Conservation (phyloP, 2,797 vertebrate species). For the Glyptemys insculpta region DNA sequence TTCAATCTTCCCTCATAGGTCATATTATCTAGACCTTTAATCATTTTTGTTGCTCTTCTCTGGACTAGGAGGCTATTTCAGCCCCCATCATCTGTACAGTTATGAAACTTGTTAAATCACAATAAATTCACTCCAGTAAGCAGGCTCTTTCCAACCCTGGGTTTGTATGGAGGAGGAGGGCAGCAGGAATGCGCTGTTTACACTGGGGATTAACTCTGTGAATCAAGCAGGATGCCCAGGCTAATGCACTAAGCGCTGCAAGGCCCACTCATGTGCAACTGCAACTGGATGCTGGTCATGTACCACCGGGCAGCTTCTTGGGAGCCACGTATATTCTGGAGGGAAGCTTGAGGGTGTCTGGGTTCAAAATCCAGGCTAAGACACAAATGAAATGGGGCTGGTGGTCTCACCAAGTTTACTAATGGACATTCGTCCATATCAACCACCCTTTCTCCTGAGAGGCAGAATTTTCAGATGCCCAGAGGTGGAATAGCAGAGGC, state of each 20-base stretch:
- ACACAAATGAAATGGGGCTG: not conserved
- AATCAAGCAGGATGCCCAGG: conserved; percentile 7
- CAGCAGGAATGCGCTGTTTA: not conserved
- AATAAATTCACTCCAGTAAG: not conserved
- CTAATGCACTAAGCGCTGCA: not conserved
- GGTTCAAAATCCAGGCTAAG: not conserved
- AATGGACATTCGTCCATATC: fast-evolving
- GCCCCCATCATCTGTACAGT: not conserved
- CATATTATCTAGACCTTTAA: too few relatives aligned
- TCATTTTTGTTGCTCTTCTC: too few relatives aligned
- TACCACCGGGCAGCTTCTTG: not conserved
- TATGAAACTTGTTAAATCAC: not conserved
- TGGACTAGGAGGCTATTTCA: not conserved
- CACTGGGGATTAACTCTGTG: not conserved
- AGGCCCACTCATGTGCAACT: fast-evolving
- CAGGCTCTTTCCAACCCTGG: not conserved
- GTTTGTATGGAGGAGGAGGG: not conserved
- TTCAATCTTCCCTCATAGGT: too few relatives aligned
- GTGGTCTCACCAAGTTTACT: not conserved
- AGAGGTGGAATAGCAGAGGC: not conserved
- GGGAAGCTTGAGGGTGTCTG: not conserved
- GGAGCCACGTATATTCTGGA: not conserved
- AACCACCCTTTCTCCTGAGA: not conserved
- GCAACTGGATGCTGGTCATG: not conserved
- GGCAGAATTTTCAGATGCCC: not conserved